A percentile compares a stretch with the other conserved stretches of the same genome.
phyloP scores from a whole-genome alignment of 1,140 invertebrate genomes.

The Drosophila bocki region DNA sequence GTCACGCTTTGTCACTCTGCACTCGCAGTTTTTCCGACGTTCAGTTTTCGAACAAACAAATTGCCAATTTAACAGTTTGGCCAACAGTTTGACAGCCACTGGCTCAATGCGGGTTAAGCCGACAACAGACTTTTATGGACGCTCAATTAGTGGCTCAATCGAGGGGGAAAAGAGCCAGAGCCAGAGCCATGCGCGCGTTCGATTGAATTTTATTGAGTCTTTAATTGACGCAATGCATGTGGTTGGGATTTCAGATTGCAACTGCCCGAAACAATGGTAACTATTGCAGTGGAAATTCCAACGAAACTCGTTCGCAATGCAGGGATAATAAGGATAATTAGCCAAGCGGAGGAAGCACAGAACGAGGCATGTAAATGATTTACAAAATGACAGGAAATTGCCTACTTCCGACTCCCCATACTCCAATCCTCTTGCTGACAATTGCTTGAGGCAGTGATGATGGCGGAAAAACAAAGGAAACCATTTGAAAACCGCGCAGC shows the following conservation, averaged over 20 bases:
- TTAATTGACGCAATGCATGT: conserved; percentile 68
- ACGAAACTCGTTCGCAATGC: conserved; percentile 42
- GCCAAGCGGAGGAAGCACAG: conserved; percentile 16
- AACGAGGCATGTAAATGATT: conserved; percentile 62
- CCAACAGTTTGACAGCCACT: conserved; percentile 41
- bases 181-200: conserved; percentile 24
- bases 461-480: conserved; percentile 50
- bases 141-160: conserved; percentile 64
- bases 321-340: conserved; percentile 68
- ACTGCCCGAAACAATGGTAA: conserved; percentile 52
- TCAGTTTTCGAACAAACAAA: conserved; percentile 13
- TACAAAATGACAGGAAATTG: conserved; percentile 57
- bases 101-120: conserved; percentile 32
- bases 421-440: conserved; percentile 1
- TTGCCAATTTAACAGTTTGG: conserved; percentile 41
- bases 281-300: conserved; percentile 58
- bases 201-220: conserved; percentile 81
- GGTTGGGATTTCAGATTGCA: conserved; percentile 32
- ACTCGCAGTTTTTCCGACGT: background rate
- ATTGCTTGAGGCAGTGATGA: conserved; percentile 35
- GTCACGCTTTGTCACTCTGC: background rate
- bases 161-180: conserved; percentile 3
- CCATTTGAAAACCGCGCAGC: conserved; percentile 38
- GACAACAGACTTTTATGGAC: conserved; percentile 54
- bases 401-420: conserved; percentile 4